Base-by-base conservation (phyloP, 1,140 invertebrate species). In the Cotesia vestalis region DNA sequence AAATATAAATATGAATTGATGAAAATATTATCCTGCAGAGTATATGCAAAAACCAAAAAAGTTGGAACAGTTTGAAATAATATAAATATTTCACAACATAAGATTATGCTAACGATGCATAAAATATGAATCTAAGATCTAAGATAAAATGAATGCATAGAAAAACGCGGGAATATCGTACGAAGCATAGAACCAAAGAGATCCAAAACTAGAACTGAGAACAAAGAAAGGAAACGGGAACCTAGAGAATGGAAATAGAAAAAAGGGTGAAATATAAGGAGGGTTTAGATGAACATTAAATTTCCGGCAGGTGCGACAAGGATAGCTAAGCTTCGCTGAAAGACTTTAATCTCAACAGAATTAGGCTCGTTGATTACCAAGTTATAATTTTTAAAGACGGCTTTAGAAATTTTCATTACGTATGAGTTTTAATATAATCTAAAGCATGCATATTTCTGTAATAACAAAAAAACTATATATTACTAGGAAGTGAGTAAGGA, bases 291-390 rank as follows among this genome's bases (percentile, higher is more conserved):
- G 66, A 67, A 67, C 27, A 67, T 35, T 53, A 67, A 34, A 67
- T 67, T 67, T 67, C 66, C 66, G 66, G 66, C 66, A 67, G 66
- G 66, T 67, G 66, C 20, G 66, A 67, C 66, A 67, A 34, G 53
- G 66, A 67, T 27, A 67, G 66, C 3, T 17, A 46, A 46, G 40
- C 6, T 46, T 46, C 40, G 11, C 1, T 46, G 5, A 46, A 46
- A 46, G 40, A 46, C 40, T 11, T 46, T 46, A 46, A 46, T 46
- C 5, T 46, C 17, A 6, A 61, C 14, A 40, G 62, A 64, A 64
- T 64, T 64, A 64, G 62, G 62, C 62, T 64, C 62, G 34, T 64
- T 64, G 38, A 20, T 20, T 12, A 64, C 62, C 34, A 34, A 34
- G 14, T 12, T 12, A 61, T 12, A 57, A 20, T 20, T 17, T 17